Conservation (phyloP, 2,888 invertebrate genomes). For the Agrotis exclamationis region DNA sequence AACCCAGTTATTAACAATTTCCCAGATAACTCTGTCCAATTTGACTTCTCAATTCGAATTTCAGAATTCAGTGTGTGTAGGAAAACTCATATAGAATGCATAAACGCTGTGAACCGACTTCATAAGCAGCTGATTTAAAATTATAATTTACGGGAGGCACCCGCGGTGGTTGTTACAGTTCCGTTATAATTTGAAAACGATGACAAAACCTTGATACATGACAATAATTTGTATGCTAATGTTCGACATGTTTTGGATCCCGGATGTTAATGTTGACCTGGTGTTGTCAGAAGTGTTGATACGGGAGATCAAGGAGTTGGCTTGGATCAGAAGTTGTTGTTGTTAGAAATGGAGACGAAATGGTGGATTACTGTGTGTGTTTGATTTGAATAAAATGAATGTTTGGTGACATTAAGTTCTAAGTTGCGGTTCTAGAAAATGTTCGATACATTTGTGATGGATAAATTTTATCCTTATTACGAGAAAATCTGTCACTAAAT, state of each 20-base stretch:
- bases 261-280: constrained; percentile 56
- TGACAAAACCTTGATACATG: constrained; percentile 62
- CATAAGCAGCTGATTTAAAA: constrained; percentile 80
- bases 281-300: constrained; percentile 38
- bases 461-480: not conserved
- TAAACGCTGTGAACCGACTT: constrained; percentile 75
- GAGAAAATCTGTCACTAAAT: not conserved
- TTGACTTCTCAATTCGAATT: constrained; percentile 65
- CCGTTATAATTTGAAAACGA: constrained; percentile 62
- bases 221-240: constrained; percentile 66
- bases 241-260: constrained; percentile 46
- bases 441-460: not conserved
- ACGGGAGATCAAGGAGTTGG: constrained; percentile 20
- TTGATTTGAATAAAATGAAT: constrained; percentile 24
- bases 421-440: not conserved
- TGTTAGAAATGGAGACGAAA: constrained; percentile 4
- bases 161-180: constrained; percentile 64
- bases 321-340: constrained; percentile 17
- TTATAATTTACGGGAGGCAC: constrained; percentile 77
- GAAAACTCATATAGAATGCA: constrained; percentile 77
- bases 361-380: not conserved
- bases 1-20: constrained; percentile 38
- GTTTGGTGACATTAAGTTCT: not conserved
- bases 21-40: constrained; percentile 59
- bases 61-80: constrained; percentile 67